A percentile compares a stretch with the other conserved stretches of the same genome.
Conservation (phyloP, 2,888 invertebrate species). For the Himalopsyche tibetana region DNA sequence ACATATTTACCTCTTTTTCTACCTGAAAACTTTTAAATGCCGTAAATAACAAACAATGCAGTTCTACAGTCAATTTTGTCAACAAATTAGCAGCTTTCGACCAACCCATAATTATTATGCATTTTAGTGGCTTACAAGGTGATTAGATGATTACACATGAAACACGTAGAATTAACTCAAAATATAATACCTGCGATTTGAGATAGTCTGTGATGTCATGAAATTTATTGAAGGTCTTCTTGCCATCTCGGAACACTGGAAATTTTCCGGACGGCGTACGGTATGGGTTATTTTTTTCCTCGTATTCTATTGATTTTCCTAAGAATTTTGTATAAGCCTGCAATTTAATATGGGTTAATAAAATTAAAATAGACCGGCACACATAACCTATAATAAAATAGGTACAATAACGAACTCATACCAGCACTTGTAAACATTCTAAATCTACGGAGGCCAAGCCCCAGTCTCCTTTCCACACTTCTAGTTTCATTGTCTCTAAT, state of each 20-base stretch:
- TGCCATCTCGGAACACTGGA: conserved; percentile 81
- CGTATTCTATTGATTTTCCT: conserved; percentile 84
- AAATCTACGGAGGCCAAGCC: conserved; percentile 91
- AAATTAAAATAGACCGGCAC: conserved; percentile 48
- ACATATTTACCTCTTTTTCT: conserved; percentile 51
- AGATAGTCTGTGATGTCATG: conserved; percentile 83
- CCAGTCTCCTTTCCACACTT: conserved; percentile 90
- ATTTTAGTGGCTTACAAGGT: too few relatives aligned
- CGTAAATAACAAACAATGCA: too few relatives aligned
- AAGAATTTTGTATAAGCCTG: conserved; percentile 85
- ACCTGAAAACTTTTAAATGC: not conserved
- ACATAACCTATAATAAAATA: conserved; percentile 62
- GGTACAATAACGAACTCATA: conserved; percentile 73
- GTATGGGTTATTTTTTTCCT: conserved; percentile 83
- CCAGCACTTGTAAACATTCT: conserved; percentile 88
- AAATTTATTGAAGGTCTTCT: conserved; percentile 79
- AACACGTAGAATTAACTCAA: not conserved
- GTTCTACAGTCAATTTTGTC: too few relatives aligned
- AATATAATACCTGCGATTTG: conserved; percentile 78
- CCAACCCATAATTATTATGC: too few relatives aligned
- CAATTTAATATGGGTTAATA: conserved; percentile 66
- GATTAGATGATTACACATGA: too few relatives aligned
- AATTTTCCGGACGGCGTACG: conserved; percentile 84
- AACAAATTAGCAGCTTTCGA: too few relatives aligned
- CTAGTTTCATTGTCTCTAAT: conserved; percentile 53